Evolutionary conservation across 1,140 invertebrate genomes (phyloP), one percentile per base, ranked within the genome.

Genomic region (Apis cerana): DNA sequence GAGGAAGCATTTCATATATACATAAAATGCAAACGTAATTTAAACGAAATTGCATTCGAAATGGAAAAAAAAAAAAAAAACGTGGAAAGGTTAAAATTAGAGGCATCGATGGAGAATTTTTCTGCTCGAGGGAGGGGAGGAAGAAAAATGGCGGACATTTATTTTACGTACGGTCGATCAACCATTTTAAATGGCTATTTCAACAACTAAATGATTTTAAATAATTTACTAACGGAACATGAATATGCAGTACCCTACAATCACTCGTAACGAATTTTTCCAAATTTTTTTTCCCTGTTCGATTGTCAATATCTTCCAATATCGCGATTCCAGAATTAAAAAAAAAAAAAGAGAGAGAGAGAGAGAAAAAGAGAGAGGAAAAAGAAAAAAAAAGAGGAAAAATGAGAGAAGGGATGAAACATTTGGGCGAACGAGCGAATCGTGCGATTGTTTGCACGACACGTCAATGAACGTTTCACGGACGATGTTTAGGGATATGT

Each of bases 401-500:
- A 68, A 19, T n/a, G n/a, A 23, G 43, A 50, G 43, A 68, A 52
- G 17, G 69, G 23, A 50, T 27, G 69, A 43, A n/a, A 72, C 19
- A 56, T 54, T 72, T 58, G 52, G 27, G 23, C 33, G 65, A 43
- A 68, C 65, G 52, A 50, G 58, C 33, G 65, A 43, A 23, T 82
- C 56, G 33, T 33, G 2, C 58, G 72, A 54, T 65, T 76, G 61
- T 76, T 74, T 74, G 52, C 43, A 64, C 54, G 33, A 54, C 67
- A 27, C n/a, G 54, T 33, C 56, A 50, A 65, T 52, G 65, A 61
- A 76, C 67, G 65, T 81, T 81, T 71, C 67, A 64, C 67, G 52
- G 75, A 68, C 70, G 59, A 69, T 80, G 74, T 74, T 58, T 75
- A 67, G 77, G 67, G 78, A 15, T 64, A 72, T 82, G 75, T 75